A percentile compares a stretch with the other conserved stretches of the same genome.
These are phyloP conservation scores for Schizotus pectinicornis DNA, from an alignment of 2,888 invertebrate genomes.

Conservation along the genomic window DNA sequence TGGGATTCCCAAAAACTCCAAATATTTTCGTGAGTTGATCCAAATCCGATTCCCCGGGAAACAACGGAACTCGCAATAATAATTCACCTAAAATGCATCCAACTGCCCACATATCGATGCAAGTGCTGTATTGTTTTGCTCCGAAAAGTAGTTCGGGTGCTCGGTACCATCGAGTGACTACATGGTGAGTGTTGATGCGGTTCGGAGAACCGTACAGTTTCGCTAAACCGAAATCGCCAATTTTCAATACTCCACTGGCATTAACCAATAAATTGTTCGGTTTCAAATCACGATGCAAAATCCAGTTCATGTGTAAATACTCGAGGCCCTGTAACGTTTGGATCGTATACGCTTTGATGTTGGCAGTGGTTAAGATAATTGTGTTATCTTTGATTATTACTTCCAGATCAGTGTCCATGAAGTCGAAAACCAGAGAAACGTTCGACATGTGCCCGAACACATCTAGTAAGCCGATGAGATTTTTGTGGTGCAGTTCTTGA, in stretches of 20 bases:
- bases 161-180: constrained; percentile 93
- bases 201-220: constrained; percentile 97
- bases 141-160: constrained; percentile 95
- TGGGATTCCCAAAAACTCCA: constrained; percentile 92
- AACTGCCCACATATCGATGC: constrained; percentile 98
- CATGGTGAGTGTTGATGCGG: constrained; percentile 96
- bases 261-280: constrained; percentile 98
- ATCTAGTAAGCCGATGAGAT: constrained; percentile 92
- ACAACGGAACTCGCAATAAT: constrained; percentile 86
- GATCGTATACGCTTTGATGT: constrained; percentile 94
- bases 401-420: constrained; percentile 99
- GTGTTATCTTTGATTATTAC: constrained; percentile 87
- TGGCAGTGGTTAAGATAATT: constrained; percentile 87
- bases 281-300: constrained; percentile 97
- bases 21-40: constrained; percentile 97
- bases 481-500: constrained; percentile 93
- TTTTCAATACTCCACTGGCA: constrained; percentile 89
- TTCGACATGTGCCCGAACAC: constrained; percentile 99
- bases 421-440: constrained; percentile 98
- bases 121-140: constrained; percentile 91
- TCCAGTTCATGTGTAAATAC: constrained; percentile 95
- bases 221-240: constrained; percentile 99
- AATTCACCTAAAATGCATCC: constrained; percentile 98
- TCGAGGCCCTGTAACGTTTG: constrained; percentile 95
- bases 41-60: constrained; percentile 96